phyloP scores from a whole-genome alignment of 1,140 invertebrate species.

The Aradophagus sp. region DNA sequence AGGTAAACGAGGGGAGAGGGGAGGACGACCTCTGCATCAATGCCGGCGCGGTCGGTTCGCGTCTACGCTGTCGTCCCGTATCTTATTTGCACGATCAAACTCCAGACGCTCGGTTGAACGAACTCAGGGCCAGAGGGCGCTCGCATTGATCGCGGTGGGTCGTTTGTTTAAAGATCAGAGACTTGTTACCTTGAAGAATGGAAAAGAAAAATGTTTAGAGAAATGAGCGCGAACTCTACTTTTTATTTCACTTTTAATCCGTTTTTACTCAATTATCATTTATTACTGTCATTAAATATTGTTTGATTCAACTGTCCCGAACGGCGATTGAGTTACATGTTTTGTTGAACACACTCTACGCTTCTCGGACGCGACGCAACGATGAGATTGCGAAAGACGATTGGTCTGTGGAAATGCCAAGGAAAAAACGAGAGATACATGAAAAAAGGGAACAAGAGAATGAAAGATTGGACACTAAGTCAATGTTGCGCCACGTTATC shows the following conservation, averaged over 20 bases:
- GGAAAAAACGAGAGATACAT: too few species aligned
- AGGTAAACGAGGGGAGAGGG: slow-evolving; percentile 68
- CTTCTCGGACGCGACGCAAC: too few species aligned
- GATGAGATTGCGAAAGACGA: too few species aligned
- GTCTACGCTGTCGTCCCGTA: too few species aligned
- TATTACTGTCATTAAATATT: too few species aligned
- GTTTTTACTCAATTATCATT: background rate
- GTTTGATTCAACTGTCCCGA: too few species aligned
- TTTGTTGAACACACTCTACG: too few species aligned
- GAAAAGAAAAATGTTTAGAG: background rate
- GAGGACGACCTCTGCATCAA: slow-evolving; percentile 72
- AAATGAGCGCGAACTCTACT: slow-evolving; percentile 2
- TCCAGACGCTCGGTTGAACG: slow-evolving; percentile 69
- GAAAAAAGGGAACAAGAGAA: background rate
- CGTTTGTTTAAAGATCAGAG: too few species aligned
- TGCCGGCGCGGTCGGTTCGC: slow-evolving; percentile 61
- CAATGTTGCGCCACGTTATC: slow-evolving; percentile 72
- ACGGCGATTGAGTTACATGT: background rate
- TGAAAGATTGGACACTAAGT: slow-evolving; percentile 33
- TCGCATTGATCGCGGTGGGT: slow-evolving; percentile 73
- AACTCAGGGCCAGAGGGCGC: slow-evolving; percentile 23
- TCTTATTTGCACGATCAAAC: too few species aligned
- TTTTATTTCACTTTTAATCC: slow-evolving; percentile 8
- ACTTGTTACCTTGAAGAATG: slow-evolving; percentile 72
- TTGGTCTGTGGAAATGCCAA: too few species aligned